Base-by-base conservation (phyloP, 37 sponge, comb jelly and placozoan species). In the Cliona cf. orientalis region DNA sequence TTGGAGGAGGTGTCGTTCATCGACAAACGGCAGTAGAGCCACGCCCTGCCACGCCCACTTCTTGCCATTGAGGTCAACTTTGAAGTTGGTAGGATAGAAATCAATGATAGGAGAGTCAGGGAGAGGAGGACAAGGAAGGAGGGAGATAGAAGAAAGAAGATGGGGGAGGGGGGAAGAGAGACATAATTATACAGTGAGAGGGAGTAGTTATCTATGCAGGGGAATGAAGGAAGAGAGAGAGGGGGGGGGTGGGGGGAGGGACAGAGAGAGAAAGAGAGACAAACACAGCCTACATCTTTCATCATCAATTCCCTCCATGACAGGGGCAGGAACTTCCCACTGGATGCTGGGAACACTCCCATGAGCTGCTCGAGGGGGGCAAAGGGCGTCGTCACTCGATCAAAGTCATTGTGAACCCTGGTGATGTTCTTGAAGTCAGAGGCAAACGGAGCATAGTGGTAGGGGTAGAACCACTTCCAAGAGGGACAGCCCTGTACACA, bases 401-500 rank as follows among this genome's bases (percentile, higher is more conserved):
- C 78, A 71, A 97, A 97, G 59, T 77, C 80, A 66, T 87, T 89
- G 0, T 72, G 42, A 35, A 98, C 62, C 0, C 91, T 42, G 0
- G 76, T 66, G 38, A 99, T 90, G 82, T 90, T 45, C 37, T 45
- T 74, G 81, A 99, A 99, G 82, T 99, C 99, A 14, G 99, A 99
- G 39, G 99, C 99, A 91, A 99, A 99, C 0, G 99, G 99, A 74
- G 99, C 99, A 64, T 99, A 99, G 77, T 99, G 99, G 83, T 89
- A 99, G 0, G 97, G 95, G 46, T 91, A 99, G 91, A 85, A 99
- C 99, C 99, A 99, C 61, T 99, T 99, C 99, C 99, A 99, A 4
- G 91, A 92, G 12, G 97, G 91, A 59, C 99, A 99, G 3, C 99
- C 99, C 89, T 98, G 85, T n/a, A n/a, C n/a, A n/a, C n/a, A n/a